Percentiles rank a stretch among this genome's conserved stretches.
phyloP scores from a whole-genome alignment of 2,113 vertebrate species.

The Semnopithecus entellus region DNA sequence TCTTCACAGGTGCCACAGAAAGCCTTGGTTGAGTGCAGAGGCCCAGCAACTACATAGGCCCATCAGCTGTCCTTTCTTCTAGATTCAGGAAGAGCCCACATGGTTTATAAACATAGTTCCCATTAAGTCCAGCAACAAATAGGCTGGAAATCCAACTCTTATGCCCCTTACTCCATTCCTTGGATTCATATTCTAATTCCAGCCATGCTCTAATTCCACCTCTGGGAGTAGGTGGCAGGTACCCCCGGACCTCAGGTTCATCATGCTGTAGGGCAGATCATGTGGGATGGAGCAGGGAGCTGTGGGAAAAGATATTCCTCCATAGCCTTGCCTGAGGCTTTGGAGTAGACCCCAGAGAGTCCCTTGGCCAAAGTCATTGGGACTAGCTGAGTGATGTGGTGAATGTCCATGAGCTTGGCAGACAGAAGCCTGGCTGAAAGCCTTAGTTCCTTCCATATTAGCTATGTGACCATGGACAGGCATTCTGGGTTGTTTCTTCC shows the following conservation, averaged over 20 bases:
- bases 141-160: background rate
- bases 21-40: background rate
- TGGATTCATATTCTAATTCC: background rate
- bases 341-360: background rate
- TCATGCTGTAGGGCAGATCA: background rate
- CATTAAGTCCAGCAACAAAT: background rate
- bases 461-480: background rate
- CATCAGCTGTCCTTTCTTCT: background rate
- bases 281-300: background rate
- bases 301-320: background rate
- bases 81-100: background rate
- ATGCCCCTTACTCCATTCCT: background rate
- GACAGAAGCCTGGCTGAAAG: background rate
- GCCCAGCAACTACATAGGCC: too few species aligned
- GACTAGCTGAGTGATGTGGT: background rate
- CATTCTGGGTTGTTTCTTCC: constrained; percentile 12
- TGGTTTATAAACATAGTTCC: background rate
- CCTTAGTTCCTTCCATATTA: background rate
- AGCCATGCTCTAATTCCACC: background rate
- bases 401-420: background rate
- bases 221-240: background rate
- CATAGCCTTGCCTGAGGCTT: background rate
- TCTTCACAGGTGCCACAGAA: background rate
- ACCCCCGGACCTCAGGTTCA: background rate
- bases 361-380: background rate